Base-by-base conservation (phyloP, 2,113 vertebrate species). In the Arenaria interpres region DNA sequence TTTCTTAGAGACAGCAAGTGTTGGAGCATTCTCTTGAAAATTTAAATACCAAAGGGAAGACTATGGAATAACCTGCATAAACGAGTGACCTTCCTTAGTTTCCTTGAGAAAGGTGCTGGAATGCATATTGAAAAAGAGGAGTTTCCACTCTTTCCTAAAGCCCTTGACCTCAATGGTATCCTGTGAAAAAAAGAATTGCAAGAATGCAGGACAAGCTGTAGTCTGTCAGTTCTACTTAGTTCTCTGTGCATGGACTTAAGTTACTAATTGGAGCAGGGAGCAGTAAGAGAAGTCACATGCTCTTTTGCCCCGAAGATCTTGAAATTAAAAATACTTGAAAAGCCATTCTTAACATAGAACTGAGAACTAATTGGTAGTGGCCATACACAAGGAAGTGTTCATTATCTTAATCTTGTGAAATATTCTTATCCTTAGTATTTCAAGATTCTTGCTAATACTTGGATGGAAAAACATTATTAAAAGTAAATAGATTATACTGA, bases 271-370 rank as follows among this genome's bases (percentile, higher is more conserved):
- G 83, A 6, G 9, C n/a, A 81, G 48, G 73, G 48, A 91, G 35
- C 43, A 5, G 0, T 78, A 78, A 91, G 80, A 88, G 51, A 91
- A 95, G 74, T 95, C 96, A 97, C 91, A 76, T 88, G 91, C 27
- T 93, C 33, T 85, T 92, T 89, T 91, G 33, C 56, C 69, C 69
- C 63, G 16, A 92, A 86, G 74, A 76, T 85, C 48, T 82, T 91
- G 62, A 94, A 72, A 66, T 91, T 54, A 85, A 76, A 96, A 90
- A 62, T 76, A 83, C 39, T 91, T 95, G 57, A 89, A 89, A 95
- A 95, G 30, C 35, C 54, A 69, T 72, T 72, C 73, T 78, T 89
- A 94, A 91, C 57, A 69, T 30, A 85, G 45, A 85, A 76, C 39
- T 66, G 57, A 63, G 37, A 94, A 93, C 28, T 95, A 94, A 95